Conservation (phyloP, 2,888 invertebrate species). For the Chrysolina oricalcia region DNA sequence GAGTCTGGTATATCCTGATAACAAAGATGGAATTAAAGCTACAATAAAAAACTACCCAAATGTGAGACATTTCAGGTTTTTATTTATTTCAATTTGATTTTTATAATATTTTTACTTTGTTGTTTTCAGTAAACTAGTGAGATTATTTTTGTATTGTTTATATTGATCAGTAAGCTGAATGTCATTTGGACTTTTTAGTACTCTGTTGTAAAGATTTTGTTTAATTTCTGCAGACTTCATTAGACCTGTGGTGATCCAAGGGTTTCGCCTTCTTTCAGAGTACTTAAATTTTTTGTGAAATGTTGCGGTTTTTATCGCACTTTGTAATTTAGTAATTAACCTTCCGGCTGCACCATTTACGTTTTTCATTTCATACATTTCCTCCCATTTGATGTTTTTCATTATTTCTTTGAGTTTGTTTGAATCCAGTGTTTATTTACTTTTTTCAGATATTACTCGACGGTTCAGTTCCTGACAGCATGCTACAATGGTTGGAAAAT, state of each 20-base stretch:
- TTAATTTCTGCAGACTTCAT: not conserved
- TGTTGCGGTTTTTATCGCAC: not conserved
- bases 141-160: not conserved
- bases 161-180: too few relatives aligned
- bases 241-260: slow-evolving; percentile 8
- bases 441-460: slow-evolving; percentile 6
- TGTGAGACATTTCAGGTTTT: too few relatives aligned
- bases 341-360: too few relatives aligned
- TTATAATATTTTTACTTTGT: too few relatives aligned
- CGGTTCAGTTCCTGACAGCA: not conserved
- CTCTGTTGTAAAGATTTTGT: not conserved
- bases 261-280: too few relatives aligned
- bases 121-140: not conserved
- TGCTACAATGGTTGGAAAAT: slow-evolving; percentile 17
- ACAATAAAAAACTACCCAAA: too few relatives aligned
- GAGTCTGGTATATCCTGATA: too few relatives aligned
- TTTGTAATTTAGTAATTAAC: too few relatives aligned
- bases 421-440: not conserved
- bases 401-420: slow-evolving; percentile 1
- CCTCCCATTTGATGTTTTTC: not conserved
- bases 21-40: too few relatives aligned
- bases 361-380: too few relatives aligned
- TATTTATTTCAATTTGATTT: not conserved
- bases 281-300: not conserved
- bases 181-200: not conserved